Conservation (phyloP, 2,888 invertebrate species). For the Caenorhabditis uteleia region DNA sequence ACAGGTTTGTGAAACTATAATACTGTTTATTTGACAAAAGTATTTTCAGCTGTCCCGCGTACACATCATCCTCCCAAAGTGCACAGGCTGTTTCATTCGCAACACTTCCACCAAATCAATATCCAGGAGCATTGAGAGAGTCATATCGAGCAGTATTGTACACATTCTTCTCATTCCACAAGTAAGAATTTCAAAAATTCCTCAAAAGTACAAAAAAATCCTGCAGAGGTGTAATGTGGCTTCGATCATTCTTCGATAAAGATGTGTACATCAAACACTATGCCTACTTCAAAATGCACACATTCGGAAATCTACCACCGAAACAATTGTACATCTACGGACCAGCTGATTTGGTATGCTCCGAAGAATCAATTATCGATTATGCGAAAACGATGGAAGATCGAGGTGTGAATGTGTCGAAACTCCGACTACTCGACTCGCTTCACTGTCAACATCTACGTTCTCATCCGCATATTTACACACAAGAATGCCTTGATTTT, state of each 20-base stretch:
- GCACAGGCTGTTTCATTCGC: slow-evolving; percentile 66
- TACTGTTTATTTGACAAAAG: too few relatives aligned
- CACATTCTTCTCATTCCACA: slow-evolving; percentile 58
- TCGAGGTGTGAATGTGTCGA: slow-evolving; percentile 27
- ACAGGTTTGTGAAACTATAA: slow-evolving; percentile 62
- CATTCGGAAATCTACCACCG: slow-evolving; percentile 57
- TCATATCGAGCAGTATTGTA: slow-evolving; percentile 54
- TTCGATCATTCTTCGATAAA: slow-evolving; percentile 55
- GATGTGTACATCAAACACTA: slow-evolving; percentile 59
- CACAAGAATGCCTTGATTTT: slow-evolving; percentile 51
- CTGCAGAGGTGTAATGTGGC: slow-evolving; percentile 53
- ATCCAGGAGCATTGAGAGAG: slow-evolving; percentile 45
- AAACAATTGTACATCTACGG: slow-evolving; percentile 76
- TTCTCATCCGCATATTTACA: slow-evolving; percentile 73
- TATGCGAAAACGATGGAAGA: slow-evolving; percentile 35
- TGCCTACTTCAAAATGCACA: slow-evolving; percentile 63
- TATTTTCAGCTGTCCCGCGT: slow-evolving; percentile 61
- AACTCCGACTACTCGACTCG: slow-evolving; percentile 75
- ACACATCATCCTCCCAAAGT: slow-evolving; percentile 59
- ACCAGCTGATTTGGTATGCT: slow-evolving; percentile 48
- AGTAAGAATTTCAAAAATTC: slow-evolving; percentile 6
- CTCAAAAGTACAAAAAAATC: not conserved
- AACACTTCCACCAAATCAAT: slow-evolving; percentile 55
- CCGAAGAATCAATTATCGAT: slow-evolving; percentile 46
- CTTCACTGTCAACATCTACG: slow-evolving; percentile 79